Evolutionary conservation across 2,113 vertebrate species (phyloP).

Genomic region (Zeus faber): DNA sequence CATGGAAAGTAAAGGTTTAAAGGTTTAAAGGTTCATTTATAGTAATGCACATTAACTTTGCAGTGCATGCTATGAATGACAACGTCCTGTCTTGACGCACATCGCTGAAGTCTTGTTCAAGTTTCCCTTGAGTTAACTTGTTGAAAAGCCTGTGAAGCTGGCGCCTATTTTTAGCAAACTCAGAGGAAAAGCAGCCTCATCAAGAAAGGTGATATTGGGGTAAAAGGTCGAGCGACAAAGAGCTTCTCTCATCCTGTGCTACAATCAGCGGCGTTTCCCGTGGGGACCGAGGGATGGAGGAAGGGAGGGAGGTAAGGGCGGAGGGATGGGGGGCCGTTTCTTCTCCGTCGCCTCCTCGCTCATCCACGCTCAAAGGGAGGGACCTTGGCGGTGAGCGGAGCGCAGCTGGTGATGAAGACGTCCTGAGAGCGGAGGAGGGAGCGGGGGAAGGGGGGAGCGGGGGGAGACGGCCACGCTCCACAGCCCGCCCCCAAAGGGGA

Average conservation of each 20-base stretch:
- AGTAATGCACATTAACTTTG: too few relatives aligned
- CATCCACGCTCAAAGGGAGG: constrained; percentile 56
- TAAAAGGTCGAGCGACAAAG: constrained; percentile 49
- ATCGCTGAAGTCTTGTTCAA: too few relatives aligned
- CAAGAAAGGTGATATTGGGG: constrained; percentile 55
- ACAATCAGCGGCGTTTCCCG: constrained; percentile 55
- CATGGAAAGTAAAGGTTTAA: too few relatives aligned
- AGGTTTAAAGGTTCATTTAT: too few relatives aligned
- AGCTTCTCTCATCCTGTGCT: constrained; percentile 49
- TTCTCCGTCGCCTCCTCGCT: constrained; percentile 54
- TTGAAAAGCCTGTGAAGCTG: constrained; percentile 11
- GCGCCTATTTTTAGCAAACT: constrained; percentile 32
- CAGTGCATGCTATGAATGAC: too few relatives aligned
- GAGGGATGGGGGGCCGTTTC: constrained; percentile 52
- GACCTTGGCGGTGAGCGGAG: constrained; percentile 57
- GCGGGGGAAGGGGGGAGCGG: constrained; percentile 21
- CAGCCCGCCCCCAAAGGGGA: constrained; percentile 38
- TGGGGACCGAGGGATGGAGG: too few relatives aligned
- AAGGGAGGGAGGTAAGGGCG: too few relatives aligned
- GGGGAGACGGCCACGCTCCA: constrained; percentile 43
- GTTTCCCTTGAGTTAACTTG: constrained; percentile 31
- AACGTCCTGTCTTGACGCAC: too few relatives aligned
- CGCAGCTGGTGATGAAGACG: constrained; percentile 60
- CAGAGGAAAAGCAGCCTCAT: constrained; percentile 34
- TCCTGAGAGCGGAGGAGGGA: constrained; percentile 44